These are phyloP conservation scores for Drosophila colorata DNA, from an alignment of 2,888 invertebrate genomes.

Conservation along the genomic window DNA sequence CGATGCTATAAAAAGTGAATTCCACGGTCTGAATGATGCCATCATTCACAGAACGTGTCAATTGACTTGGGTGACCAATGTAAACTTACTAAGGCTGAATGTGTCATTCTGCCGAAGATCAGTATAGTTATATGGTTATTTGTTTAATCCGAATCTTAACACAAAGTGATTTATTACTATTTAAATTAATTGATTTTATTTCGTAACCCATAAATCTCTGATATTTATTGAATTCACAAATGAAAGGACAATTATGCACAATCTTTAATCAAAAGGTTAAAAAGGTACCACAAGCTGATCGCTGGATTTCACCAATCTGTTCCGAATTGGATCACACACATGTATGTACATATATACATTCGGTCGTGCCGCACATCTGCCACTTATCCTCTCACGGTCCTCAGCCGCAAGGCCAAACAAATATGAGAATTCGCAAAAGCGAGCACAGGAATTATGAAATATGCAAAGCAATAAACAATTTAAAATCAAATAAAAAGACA, in stretches of 20 bases:
- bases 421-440: conserved; percentile 24
- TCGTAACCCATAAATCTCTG: background rate
- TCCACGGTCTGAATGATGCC: conserved; percentile 8
- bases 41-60: conserved; percentile 4
- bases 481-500: conserved; percentile 80
- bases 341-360: conserved; percentile 9
- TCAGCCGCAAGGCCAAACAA: conserved; percentile 49
- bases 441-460: conserved; percentile 68
- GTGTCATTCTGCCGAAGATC: background rate
- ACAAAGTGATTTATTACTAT: background rate
- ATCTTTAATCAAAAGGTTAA: conserved; percentile 16
- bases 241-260: conserved; percentile 2
- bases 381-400: conserved; percentile 24
- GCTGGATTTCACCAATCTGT: conserved; percentile 44
- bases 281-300: conserved; percentile 33
- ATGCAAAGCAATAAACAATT: conserved; percentile 81
- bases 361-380: conserved; percentile 8
- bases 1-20: conserved; percentile 17
- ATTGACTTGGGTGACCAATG: background rate
- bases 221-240: background rate
- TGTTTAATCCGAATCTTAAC: background rate
- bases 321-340: conserved; percentile 41
- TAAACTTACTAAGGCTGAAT: background rate
- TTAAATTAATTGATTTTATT: background rate
- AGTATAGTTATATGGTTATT: background rate